Evolutionary conservation across 2,113 vertebrate species (phyloP).

Genomic region (Brachionichthys hirsutus): DNA sequence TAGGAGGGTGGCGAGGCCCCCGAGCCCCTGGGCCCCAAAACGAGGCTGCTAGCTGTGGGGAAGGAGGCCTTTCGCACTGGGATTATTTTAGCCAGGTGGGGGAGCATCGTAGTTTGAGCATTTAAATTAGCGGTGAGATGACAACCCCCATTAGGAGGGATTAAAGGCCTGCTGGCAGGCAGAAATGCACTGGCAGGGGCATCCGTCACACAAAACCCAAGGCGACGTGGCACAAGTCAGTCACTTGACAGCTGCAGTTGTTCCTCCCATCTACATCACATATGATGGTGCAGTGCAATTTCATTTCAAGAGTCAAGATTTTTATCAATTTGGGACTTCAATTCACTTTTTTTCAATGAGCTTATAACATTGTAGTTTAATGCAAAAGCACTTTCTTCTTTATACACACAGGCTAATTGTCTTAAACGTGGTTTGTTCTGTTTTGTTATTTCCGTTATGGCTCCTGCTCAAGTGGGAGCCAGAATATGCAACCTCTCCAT

Average conservation of each 20-base stretch:
- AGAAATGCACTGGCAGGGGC: conserved; percentile 77
- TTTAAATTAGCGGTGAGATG: conserved; percentile 83
- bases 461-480: not conserved
- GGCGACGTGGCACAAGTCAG: conserved; percentile 76
- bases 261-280: conserved; percentile 32
- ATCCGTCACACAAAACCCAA: conserved; percentile 76
- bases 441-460: not conserved
- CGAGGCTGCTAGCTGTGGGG: conserved; percentile 65
- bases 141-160: conserved; percentile 85
- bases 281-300: conserved; percentile 32
- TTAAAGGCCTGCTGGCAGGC: conserved; percentile 80
- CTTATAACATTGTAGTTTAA: not conserved
- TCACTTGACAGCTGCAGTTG: conserved; percentile 56
- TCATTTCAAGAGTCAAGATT: not conserved
- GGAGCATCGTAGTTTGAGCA: conserved; percentile 77
- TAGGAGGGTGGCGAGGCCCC: conserved; percentile 72
- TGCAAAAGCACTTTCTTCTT: not conserved
- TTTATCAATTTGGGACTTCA: not conserved
- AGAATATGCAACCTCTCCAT: conserved; percentile 41
- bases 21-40: conserved; percentile 66
- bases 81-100: conserved; percentile 79
- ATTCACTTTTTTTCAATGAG: not conserved
- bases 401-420: not conserved
- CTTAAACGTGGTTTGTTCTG: not conserved
- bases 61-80: conserved; percentile 72